Conservation (phyloP, 30 jellyfish, hydroid and myxozoan genomes). For the Pseudorhiza aurosa region DNA sequence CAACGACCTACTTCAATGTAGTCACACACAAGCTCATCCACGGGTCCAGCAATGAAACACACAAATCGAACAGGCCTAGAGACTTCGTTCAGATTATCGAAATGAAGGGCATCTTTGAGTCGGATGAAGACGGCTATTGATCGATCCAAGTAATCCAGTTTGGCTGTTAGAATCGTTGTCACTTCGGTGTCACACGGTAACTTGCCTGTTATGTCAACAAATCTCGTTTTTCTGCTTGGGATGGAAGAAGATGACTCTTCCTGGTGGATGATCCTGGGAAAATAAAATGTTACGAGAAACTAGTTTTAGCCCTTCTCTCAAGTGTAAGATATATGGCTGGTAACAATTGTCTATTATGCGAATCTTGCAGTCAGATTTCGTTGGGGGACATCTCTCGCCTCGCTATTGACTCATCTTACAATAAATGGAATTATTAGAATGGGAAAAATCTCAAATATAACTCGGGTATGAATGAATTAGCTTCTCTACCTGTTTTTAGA, state of each 20-base stretch:
- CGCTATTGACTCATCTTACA: no score
- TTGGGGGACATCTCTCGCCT: no score
- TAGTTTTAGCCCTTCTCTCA: no score
- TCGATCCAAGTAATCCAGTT: slow-evolving; percentile 41
- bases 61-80: slow-evolving; percentile 73
- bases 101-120: slow-evolving; percentile 24
- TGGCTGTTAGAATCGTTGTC: slow-evolving; percentile 68
- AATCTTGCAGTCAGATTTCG: no score
- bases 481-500: no score
- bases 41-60: slow-evolving; percentile 70
- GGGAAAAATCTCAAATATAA: no score
- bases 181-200: slow-evolving; percentile 72
- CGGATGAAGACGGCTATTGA: slow-evolving; percentile 70
- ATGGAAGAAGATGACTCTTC: background rate
- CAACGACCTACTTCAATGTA: slow-evolving; percentile 69
- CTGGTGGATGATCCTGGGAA: slow-evolving; percentile 22
- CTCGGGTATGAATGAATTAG: no score
- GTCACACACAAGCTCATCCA: slow-evolving; percentile 23
- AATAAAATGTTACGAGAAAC: no score
- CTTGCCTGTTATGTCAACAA: slow-evolving; percentile 32
- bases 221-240: background rate
- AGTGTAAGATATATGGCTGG: no score
- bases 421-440: no score
- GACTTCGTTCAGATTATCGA: slow-evolving; percentile 68
- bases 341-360: no score